Conservation (phyloP, 2,113 vertebrate genomes). For the Aramus guarauna region DNA sequence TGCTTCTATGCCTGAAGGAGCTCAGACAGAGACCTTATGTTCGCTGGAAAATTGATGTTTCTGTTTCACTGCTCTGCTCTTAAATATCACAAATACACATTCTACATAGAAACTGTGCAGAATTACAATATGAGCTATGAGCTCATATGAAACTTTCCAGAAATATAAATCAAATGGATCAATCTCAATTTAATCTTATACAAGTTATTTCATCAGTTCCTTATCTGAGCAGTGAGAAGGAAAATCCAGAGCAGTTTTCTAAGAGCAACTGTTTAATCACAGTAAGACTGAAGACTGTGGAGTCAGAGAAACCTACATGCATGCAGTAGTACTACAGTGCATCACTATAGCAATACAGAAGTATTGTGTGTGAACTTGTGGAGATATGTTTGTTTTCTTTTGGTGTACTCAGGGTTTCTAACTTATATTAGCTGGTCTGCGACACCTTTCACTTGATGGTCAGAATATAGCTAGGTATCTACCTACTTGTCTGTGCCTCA, state of each 20-base stretch:
- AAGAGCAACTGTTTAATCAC: not conserved
- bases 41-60: slow-evolving; percentile 8
- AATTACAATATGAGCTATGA: not conserved
- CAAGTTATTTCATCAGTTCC: not conserved
- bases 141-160: not conserved
- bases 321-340: not conserved
- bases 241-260: not conserved
- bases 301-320: not conserved
- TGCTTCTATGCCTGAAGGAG: not conserved
- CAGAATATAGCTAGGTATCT: not conserved
- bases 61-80: not conserved
- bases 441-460: not conserved
- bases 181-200: not conserved
- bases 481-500: not conserved
- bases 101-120: not conserved
- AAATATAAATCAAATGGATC: not conserved
- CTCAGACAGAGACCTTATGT: not conserved
- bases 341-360: not conserved
- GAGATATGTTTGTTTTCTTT: not conserved
- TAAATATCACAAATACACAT: not conserved
- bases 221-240: not conserved
- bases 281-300: not conserved
- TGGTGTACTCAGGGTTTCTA: not conserved
- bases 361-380: not conserved
- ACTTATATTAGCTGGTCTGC: not conserved